phyloP scores from a whole-genome alignment of 1,140 invertebrate species.

The Psilanteris sp. region DNA sequence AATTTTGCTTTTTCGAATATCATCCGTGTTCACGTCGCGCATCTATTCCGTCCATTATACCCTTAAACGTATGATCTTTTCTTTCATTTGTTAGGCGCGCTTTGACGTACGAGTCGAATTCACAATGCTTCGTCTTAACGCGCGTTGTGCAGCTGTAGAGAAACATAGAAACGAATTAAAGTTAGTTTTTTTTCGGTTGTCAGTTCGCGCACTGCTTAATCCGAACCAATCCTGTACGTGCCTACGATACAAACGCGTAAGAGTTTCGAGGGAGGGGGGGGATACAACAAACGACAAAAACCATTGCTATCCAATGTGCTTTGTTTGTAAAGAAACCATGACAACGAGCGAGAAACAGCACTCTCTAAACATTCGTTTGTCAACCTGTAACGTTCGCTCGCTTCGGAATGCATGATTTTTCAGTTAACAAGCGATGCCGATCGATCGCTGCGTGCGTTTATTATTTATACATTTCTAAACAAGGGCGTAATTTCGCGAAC shows the following conservation, averaged over 20 bases:
- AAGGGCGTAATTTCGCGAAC: no score
- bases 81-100: conserved; percentile 14
- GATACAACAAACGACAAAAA: no score
- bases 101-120: conserved; percentile 12
- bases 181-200: conserved; percentile 23
- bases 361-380: conserved; percentile 2
- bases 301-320: conserved; percentile 1
- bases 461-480: no score
- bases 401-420: no score
- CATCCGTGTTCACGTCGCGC: conserved; percentile 9
- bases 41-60: conserved; percentile 24
- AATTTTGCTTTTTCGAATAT: conserved; percentile 23
- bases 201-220: conserved; percentile 36
- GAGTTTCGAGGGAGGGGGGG: conserved; percentile 3
- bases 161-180: conserved; percentile 24
- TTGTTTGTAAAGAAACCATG: conserved; percentile 9
- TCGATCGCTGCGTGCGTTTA: no score
- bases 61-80: conserved; percentile 19
- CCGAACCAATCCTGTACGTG: conserved; percentile 46
- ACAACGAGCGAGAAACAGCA: conserved; percentile 9
- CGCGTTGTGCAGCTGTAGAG: conserved; percentile 7
- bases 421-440: no score
- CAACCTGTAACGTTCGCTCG: background rate
- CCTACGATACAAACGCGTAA: conserved; percentile 31
- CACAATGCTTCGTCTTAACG: conserved; percentile 10